Base-by-base conservation (phyloP, 1,140 invertebrate genomes). In the Drosophila athabasca region DNA sequence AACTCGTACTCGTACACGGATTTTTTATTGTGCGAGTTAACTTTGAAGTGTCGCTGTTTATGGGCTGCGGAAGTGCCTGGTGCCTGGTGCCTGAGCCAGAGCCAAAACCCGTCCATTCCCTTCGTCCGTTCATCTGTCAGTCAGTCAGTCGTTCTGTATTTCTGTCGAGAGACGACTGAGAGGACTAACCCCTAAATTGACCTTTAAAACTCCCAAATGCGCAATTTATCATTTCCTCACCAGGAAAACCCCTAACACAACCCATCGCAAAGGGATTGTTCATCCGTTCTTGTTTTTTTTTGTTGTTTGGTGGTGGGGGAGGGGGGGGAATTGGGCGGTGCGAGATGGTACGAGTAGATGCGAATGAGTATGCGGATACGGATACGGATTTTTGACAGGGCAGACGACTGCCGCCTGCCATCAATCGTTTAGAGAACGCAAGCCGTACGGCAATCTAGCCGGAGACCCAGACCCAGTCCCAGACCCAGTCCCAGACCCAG, bases 171-270 rank as follows among this genome's bases (percentile, higher is more conserved):
- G 5, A 26, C 17, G n/a, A 24, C 50, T 43, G 59, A 50, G 75
- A 72, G 78, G 35, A 76, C 51, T 82, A 78, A 90, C 87, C 87
- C 87, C 88, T 90, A 90, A 90, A 87, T 83, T 90, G 82, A 90
- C 87, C 87, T 90, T 85, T 90, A 90, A 90, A 90, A 90, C 88
- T 90, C 87, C 82, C 87, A 90, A 90, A 90, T 90, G 87, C 88
- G 81, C 87, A 90, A 90, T 90, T 90, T 90, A 90, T 90, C 87
- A 90, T 90, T 90, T 90, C 84, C 83, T 79, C 84, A 58, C 76
- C 79, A 67, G 35, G 54, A 62, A 66, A 53, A 51, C 53, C 52
- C 45, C 11, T 22, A 17, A 41, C 24, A 46, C 50, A 22, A 59
- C 15, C 22, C 64, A 15, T 5, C 15, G 50, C 45, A 19, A 53